These are phyloP conservation scores for Melanotaenia nigrans DNA, from an alignment of 2,797 vertebrate species.

Conservation along the genomic window DNA sequence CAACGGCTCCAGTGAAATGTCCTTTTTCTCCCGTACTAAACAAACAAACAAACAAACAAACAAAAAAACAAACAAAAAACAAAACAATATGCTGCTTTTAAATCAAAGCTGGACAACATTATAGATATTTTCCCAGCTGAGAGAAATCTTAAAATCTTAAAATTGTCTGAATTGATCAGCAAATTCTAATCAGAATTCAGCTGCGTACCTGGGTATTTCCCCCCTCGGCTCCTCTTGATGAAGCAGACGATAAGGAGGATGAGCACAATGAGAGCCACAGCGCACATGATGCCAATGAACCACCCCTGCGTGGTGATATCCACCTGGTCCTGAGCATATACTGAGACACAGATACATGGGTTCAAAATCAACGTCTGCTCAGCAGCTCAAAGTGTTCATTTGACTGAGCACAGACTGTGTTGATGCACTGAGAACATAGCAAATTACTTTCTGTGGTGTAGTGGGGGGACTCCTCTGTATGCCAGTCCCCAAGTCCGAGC, in stretches of 20 bases:
- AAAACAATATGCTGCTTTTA: not conserved
- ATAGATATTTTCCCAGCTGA: not conserved
- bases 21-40: slow-evolving; percentile 93
- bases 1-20: slow-evolving; percentile 88
- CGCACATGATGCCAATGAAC: slow-evolving; percentile 99
- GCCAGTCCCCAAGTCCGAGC: slow-evolving; percentile 86
- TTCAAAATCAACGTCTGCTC: not conserved
- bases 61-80: no score
- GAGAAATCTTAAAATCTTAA: not conserved
- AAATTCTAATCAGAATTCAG: not conserved
- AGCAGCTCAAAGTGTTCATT: not conserved
- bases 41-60: not conserved
- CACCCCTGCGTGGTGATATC: slow-evolving; percentile 97
- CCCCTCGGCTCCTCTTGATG: slow-evolving; percentile 96
- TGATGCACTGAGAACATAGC: not conserved
- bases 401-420: not conserved
- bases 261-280: slow-evolving; percentile 96
- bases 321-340: slow-evolving; percentile 92
- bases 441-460: slow-evolving; percentile 82
- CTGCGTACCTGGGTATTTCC: slow-evolving; percentile 93
- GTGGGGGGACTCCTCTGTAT: slow-evolving; percentile 89
- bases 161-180: not conserved
- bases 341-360: slow-evolving; percentile 71
- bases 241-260: slow-evolving; percentile 97
- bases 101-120: not conserved